Evolutionary conservation across 2,888 invertebrate species (phyloP), one percentile per base, ranked within the genome.

Genomic region (Drosophila meridiana): DNA sequence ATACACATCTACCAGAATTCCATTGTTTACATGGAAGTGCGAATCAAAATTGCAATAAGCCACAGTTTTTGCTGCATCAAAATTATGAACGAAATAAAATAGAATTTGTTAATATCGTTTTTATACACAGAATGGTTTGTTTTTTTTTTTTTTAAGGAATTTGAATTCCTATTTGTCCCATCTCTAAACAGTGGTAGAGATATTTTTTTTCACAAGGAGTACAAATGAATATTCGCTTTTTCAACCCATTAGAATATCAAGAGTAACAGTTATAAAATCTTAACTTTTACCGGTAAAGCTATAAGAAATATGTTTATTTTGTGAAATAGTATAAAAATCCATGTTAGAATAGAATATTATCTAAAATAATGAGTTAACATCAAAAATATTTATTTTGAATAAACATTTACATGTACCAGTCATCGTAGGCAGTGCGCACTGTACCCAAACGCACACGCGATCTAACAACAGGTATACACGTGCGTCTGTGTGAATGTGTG

Each of bases 31-130:
- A 66, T 74, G 63, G 67, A 60, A 71, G 42, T 52, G 20, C 36
- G n/a, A 47, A 69, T 66, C 32, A 67, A 52, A 61, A 32, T 52
- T 57, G 60, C 63, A 66, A 36, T 45, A 53, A 56, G 52, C 56
- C 63, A 72, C 68, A 64, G 56, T 43, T 75, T 77, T 45, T 50
- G 65, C 69, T 56, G 80, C 78, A 82, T 82, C 74, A 82, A 81
- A 75, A 73, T 74, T 59, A 76, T 71, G 75, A 87, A 87, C 85
- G 85, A 87, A 84, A 87, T 89, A 89, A 89, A 89, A 73, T 73
- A 77, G 73, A 75, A 82, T 81, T 87, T 87, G 89, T 85, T 87
- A 83, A 70, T 63, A 78, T 47, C 73, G 59, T 87, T 84, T 84
- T 84, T 72, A 79, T 28, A 81, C 69, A 79, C 69, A 78, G 61